A percentile compares a stretch with the other conserved stretches of the same genome.
These are phyloP conservation scores for Brenthis ino DNA, from an alignment of 2,888 invertebrate genomes.

Conservation along the genomic window DNA sequence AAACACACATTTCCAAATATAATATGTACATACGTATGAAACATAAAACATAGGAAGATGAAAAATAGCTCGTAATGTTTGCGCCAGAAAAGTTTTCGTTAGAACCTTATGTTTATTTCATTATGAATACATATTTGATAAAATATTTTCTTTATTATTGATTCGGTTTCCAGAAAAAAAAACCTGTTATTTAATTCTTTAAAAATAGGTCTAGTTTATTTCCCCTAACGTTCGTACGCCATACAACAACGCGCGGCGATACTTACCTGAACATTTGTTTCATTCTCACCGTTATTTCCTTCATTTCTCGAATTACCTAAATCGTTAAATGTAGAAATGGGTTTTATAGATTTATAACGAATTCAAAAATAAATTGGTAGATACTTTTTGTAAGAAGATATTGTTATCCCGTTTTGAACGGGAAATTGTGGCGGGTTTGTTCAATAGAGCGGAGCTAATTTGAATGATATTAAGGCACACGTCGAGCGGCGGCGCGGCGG, in stretches of 20 bases:
- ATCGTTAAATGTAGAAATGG: no score
- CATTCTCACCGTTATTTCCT: neutral
- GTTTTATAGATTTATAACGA: conserved; percentile 7
- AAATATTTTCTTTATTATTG: no score
- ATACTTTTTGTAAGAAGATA: conserved; percentile 21
- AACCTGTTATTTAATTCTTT: neutral
- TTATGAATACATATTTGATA: no score
- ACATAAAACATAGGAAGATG: no score
- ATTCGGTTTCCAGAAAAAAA: no score
- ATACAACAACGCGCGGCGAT: conserved; percentile 7
- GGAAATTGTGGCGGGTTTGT: conserved; percentile 23
- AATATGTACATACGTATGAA: neutral
- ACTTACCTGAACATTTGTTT: neutral
- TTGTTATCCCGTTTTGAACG: conserved; percentile 24
- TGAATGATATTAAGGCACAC: conserved; percentile 39
- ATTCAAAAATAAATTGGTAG: conserved; percentile 19
- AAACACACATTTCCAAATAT: conserved; percentile 9
- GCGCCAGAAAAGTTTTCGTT: no score
- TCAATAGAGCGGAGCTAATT: conserved; percentile 35
- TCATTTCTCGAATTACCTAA: neutral
- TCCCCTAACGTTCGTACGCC: conserved; percentile 1
- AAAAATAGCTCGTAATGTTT: no score
- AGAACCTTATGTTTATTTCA: no score
- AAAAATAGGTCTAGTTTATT: conserved; percentile 1
- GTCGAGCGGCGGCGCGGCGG: conserved; percentile 26